Percentiles rank a stretch among this genome's conserved stretches.
Conservation (phyloP, 1,140 invertebrate species). For the Hycleus cichorii region DNA sequence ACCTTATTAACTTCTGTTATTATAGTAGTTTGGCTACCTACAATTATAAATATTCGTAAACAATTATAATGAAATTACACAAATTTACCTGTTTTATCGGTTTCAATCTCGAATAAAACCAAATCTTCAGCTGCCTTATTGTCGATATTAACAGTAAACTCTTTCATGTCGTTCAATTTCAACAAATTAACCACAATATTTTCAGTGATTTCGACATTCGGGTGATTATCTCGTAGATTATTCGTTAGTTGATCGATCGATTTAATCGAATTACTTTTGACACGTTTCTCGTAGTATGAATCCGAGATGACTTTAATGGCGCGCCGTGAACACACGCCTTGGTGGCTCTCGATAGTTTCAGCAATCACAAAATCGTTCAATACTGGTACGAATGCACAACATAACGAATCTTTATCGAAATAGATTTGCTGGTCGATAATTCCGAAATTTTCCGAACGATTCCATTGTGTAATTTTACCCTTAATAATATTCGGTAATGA, state of each 20-base stretch:
- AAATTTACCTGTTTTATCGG: too few relatives aligned
- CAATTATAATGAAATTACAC: not conserved
- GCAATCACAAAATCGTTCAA: constrained; percentile 51
- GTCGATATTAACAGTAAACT: too few relatives aligned
- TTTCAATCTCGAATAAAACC: too few relatives aligned
- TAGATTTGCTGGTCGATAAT: constrained; percentile 47
- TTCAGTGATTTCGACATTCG: constrained; percentile 33
- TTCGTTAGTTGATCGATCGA: constrained; percentile 3
- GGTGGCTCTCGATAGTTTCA: constrained; percentile 61
- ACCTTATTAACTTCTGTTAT: not conserved
- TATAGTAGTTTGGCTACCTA: not conserved
- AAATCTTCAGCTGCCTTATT: too few relatives aligned
- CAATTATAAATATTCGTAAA: not conserved
- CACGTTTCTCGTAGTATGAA: constrained; percentile 20
- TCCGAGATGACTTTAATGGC: constrained; percentile 47
- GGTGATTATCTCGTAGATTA: constrained; percentile 14
- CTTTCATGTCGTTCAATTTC: not conserved
- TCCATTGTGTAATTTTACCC: constrained; percentile 49
- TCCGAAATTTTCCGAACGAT: constrained; percentile 41
- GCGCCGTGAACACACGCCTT: constrained; percentile 51
- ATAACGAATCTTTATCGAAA: constrained; percentile 48
- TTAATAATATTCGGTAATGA: constrained; percentile 46
- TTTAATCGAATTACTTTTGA: too few relatives aligned
- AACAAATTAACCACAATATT: not conserved
- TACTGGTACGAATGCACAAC: constrained; percentile 46